Conservation (phyloP, 2,888 invertebrate genomes). For the Aphidius colemani region DNA sequence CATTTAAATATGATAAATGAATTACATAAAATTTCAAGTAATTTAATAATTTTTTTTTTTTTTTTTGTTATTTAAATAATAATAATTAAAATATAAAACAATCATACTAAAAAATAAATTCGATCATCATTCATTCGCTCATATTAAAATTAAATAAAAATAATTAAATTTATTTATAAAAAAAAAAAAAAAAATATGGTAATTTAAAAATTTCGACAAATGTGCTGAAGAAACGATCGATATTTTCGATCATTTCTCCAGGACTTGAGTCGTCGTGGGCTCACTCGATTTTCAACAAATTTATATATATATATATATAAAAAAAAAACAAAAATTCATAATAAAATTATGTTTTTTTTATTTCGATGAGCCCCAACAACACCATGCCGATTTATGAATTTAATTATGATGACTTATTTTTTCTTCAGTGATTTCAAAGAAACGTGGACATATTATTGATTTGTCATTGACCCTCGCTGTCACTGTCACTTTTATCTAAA, state of each 20-base stretch:
- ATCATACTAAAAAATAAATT: constrained; percentile 34
- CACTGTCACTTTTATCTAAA: constrained; percentile 92
- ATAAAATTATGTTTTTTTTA: too few relatives aligned
- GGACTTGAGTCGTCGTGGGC: constrained; percentile 39
- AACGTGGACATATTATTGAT: constrained; percentile 25
- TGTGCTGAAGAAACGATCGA: constrained; percentile 49
- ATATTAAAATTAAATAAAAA: constrained; percentile 23
- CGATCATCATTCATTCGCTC: constrained; percentile 29
- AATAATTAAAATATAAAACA: constrained; percentile 43
- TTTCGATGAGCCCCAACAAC: too few relatives aligned
- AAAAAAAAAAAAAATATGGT: constrained; percentile 10
- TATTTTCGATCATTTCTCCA: constrained; percentile 46
- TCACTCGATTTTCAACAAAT: constrained; percentile 26
- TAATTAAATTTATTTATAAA: constrained; percentile 27
- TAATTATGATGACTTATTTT: constrained; percentile 29
- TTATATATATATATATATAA: constrained; percentile 6
- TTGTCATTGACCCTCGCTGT: constrained; percentile 87
- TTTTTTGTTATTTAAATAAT: constrained; percentile 43
- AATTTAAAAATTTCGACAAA: constrained; percentile 23
- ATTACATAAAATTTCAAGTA: too few relatives aligned
- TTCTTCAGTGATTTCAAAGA: constrained; percentile 11
- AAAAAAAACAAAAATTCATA: constrained; percentile 9
- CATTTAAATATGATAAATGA: too few relatives aligned
- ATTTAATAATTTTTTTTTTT: too few relatives aligned
- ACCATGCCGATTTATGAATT: constrained; percentile 5